These are phyloP conservation scores for Oreortyx pictus DNA, from an alignment of 2,797 vertebrate genomes.

Conservation along the genomic window DNA sequence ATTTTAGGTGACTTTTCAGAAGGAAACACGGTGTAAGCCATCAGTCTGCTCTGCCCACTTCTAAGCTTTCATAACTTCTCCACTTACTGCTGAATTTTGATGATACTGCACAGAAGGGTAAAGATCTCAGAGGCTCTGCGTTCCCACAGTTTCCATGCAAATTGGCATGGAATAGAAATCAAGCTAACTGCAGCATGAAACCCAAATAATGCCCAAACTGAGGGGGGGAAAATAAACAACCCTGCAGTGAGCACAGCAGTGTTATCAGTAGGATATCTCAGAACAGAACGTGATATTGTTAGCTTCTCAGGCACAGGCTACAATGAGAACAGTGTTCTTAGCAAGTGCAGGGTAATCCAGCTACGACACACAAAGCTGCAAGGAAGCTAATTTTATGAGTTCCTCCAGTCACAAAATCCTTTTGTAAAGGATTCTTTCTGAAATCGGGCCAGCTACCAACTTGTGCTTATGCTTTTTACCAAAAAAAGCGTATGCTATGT, in stretches of 20 bases:
- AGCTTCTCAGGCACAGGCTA: background rate
- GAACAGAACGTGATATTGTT: background rate
- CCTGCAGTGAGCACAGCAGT: background rate
- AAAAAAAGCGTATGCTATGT: accelerated
- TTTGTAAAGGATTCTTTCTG: background rate
- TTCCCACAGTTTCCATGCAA: background rate
- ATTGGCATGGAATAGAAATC: background rate
- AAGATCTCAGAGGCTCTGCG: background rate
- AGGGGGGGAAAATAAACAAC: too few relatives aligned
- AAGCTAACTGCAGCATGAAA: background rate
- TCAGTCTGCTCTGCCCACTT: background rate
- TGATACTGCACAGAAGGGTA: background rate
- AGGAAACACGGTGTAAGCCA: background rate
- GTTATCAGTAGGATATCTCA: background rate
- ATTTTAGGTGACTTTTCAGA: background rate
- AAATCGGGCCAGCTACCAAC: background rate
- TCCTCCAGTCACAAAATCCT: background rate
- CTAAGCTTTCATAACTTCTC: background rate
- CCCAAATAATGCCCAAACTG: background rate
- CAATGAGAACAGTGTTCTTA: background rate
- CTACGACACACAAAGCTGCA: background rate
- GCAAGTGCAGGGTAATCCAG: background rate
- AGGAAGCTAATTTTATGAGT: background rate
- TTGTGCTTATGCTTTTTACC: background rate
- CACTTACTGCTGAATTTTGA: background rate